Conservation (phyloP, 2,888 invertebrate species). For the Stenurella melanura region DNA sequence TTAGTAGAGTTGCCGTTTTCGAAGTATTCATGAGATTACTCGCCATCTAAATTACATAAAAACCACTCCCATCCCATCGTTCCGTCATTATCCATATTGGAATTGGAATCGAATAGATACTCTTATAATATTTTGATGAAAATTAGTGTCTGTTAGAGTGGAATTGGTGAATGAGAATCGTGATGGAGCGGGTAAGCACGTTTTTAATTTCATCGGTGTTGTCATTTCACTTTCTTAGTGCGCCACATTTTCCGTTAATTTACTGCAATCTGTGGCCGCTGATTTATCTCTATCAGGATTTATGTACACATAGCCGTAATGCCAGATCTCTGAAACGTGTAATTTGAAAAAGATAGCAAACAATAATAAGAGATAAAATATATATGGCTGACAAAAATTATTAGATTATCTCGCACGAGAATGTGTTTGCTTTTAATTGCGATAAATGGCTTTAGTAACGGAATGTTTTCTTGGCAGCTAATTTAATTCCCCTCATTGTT, state of each 20-base stretch:
- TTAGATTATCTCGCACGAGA: slow-evolving; percentile 36
- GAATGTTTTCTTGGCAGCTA: slow-evolving; percentile 31
- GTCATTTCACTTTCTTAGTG: slow-evolving; percentile 70
- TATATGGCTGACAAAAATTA: slow-evolving; percentile 46
- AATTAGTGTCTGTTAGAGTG: slow-evolving; percentile 56
- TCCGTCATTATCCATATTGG: slow-evolving; percentile 62
- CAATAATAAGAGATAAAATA: slow-evolving; percentile 59
- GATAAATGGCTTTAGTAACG: slow-evolving; percentile 30
- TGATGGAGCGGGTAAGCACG: slow-evolving; percentile 69
- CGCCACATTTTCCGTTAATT: slow-evolving; percentile 72
- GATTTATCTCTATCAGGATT: slow-evolving; percentile 73
- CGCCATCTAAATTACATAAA: slow-evolving; percentile 38
- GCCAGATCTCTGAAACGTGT: slow-evolving; percentile 57
- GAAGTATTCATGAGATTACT: slow-evolving; percentile 31
- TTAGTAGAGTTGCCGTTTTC: slow-evolving; percentile 10
- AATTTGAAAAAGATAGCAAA: slow-evolving; percentile 65
- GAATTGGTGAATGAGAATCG: slow-evolving; percentile 58
- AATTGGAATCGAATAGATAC: slow-evolving; percentile 67
- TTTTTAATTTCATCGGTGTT: slow-evolving; percentile 72
- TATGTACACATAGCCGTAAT: slow-evolving; percentile 67
- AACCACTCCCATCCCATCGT: slow-evolving; percentile 47
- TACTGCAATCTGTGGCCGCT: slow-evolving; percentile 70
- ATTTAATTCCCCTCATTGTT: slow-evolving; percentile 31
- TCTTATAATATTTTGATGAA: slow-evolving; percentile 62
- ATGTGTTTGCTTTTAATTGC: slow-evolving; percentile 56